Evolutionary conservation across 2,113 vertebrate genomes (phyloP).

Genomic region (Gila orcuttii): DNA sequence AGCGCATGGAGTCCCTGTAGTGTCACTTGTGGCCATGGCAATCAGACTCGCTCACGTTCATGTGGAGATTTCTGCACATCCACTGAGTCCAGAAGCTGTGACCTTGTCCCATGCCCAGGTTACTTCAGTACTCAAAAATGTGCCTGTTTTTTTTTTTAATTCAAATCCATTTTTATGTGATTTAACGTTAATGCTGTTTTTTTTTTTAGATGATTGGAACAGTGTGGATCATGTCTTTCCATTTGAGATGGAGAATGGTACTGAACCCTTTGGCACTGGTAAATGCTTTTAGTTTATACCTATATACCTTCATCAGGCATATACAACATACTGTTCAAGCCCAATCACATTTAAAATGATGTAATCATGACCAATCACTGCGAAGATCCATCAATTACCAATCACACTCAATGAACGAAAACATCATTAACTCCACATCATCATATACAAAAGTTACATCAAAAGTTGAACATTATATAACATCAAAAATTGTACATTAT

Average conservation of each 20-base stretch:
- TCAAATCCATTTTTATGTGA: not conserved
- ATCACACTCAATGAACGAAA: no score
- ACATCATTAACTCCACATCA: no score
- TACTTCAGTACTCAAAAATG: slow-evolving; percentile 40
- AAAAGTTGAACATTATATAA: no score
- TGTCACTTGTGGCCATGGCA: slow-evolving; percentile 82
- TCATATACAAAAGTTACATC: no score
- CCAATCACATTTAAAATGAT: no score
- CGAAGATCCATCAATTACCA: no score
- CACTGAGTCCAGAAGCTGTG: slow-evolving; percentile 82
- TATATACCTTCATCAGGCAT: no score
- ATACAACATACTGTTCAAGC: no score
- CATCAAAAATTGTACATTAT: no score
- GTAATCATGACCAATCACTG: no score
- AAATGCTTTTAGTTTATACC: slow-evolving; percentile 54
- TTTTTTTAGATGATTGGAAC: slow-evolving; percentile 72
- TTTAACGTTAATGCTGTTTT: not conserved
- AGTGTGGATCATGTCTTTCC: slow-evolving; percentile 71
- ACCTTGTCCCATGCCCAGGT: slow-evolving; percentile 83
- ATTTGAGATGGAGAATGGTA: slow-evolving; percentile 80
- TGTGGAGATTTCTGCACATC: slow-evolving; percentile 87
- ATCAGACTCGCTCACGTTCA: slow-evolving; percentile 84
- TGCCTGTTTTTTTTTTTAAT: not conserved
- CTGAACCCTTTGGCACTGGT: slow-evolving; percentile 84
- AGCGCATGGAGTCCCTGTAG: slow-evolving; percentile 89